Conservation (phyloP, 2,888 invertebrate genomes). For the Cheiracanthium punctorium region DNA sequence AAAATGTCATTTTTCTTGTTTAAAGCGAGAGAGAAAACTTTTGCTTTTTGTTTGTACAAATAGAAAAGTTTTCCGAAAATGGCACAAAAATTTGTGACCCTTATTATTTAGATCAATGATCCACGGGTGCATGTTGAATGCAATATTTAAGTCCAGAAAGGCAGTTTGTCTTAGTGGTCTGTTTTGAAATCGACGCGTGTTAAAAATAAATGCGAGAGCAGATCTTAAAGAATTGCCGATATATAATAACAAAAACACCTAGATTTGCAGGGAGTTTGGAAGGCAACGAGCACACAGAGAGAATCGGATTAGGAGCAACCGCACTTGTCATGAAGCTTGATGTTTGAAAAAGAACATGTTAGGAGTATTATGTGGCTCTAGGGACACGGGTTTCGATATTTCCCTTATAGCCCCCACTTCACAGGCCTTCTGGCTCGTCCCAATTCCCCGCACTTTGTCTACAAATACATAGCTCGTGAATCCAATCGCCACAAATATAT, state of each 20-base stretch:
- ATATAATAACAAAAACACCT: background rate
- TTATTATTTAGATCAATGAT: constrained; percentile 14
- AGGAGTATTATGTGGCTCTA: constrained; percentile 57
- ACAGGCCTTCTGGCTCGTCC: constrained; percentile 14
- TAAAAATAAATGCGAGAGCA: constrained; percentile 28
- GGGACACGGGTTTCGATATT: constrained; percentile 43
- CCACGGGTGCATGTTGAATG: constrained; percentile 25
- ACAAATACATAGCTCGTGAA: constrained; percentile 43
- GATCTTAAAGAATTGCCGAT: background rate
- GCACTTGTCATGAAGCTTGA: constrained; percentile 52
- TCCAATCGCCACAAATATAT: constrained; percentile 55
- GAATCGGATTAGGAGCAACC: constrained; percentile 50
- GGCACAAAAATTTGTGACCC: constrained; percentile 25
- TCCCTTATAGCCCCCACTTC: constrained; percentile 22
- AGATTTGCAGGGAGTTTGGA: background rate
- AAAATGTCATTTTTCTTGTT: too few species aligned
- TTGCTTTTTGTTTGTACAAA: too few species aligned
- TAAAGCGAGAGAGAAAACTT: too few species aligned
- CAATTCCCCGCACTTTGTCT: constrained; percentile 53
- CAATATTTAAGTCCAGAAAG: constrained; percentile 15
- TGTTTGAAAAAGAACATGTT: constrained; percentile 48
- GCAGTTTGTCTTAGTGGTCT: constrained; percentile 13
- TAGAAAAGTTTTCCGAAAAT: too few species aligned
- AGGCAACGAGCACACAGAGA: background rate
- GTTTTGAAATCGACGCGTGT: constrained; percentile 46